These are phyloP conservation scores for Pungitius pungitius DNA, from an alignment of 2,113 vertebrate genomes.

Conservation along the genomic window DNA sequence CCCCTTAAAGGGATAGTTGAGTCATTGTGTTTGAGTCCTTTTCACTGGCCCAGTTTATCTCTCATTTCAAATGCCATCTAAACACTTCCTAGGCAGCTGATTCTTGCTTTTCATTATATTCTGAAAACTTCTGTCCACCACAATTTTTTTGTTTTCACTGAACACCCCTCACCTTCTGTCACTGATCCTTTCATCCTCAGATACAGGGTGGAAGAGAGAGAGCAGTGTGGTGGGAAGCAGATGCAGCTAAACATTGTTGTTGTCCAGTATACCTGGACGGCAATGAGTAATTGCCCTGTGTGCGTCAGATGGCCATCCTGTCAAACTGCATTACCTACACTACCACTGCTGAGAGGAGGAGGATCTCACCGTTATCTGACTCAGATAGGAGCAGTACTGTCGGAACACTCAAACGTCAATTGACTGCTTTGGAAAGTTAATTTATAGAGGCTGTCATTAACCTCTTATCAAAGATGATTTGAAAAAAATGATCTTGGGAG, in stretches of 20 bases:
- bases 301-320: slow-evolving; percentile 49
- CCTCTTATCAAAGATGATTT: too few species aligned
- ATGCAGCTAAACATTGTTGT: slow-evolving; percentile 50
- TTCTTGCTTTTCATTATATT: slow-evolving; percentile 8
- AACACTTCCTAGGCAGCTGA: slow-evolving; percentile 14
- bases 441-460: too few species aligned
- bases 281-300: slow-evolving; percentile 56
- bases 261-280: slow-evolving; percentile 39
- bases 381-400: background rate
- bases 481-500: too few species aligned
- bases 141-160: slow-evolving; percentile 9
- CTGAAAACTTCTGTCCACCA: background rate
- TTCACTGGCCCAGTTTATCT: slow-evolving; percentile 35
- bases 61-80: slow-evolving; percentile 21
- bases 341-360: slow-evolving; percentile 2
- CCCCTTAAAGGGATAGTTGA: slow-evolving; percentile 6
- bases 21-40: slow-evolving; percentile 1
- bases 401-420: background rate
- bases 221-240: background rate
- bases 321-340: slow-evolving; percentile 62
- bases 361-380: background rate
- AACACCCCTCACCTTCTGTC: slow-evolving; percentile 5
- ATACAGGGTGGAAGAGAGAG: background rate
- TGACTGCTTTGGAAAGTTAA: too few species aligned
- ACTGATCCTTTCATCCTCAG: slow-evolving; percentile 35